Conservation (phyloP, 2,113 vertebrate species). For the Conger conger region DNA sequence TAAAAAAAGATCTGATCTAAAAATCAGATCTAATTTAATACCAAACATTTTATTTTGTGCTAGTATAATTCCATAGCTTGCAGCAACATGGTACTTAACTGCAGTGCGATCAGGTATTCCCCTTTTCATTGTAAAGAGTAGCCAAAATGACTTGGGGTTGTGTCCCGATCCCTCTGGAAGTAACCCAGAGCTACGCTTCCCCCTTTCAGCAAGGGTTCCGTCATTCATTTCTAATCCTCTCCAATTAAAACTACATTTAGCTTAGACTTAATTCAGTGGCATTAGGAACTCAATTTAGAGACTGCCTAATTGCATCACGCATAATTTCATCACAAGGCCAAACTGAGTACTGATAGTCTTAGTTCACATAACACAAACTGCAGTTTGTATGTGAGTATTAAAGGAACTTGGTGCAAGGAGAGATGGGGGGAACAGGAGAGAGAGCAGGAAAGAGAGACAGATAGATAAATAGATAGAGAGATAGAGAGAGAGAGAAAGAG, state of each 20-base stretch:
- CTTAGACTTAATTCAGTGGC: neutral
- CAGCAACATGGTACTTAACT: neutral
- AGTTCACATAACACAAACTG: neutral
- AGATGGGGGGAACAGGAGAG: neutral
- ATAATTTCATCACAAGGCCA: conserved; percentile 6
- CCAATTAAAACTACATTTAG: neutral
- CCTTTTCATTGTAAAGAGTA: neutral
- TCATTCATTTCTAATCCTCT: neutral
- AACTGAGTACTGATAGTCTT: neutral
- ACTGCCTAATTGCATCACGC: neutral
- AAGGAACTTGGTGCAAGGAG: no score
- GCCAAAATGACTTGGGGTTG: neutral
- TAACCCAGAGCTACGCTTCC: neutral
- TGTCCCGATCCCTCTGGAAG: neutral
- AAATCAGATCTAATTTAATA: neutral
- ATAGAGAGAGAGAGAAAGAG: neutral
- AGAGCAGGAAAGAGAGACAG: neutral
- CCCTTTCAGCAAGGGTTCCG: neutral
- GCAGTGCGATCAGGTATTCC: neutral
- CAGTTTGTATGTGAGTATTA: neutral
- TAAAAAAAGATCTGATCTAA: no score
- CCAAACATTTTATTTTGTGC: neutral
- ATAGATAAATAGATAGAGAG: neutral
- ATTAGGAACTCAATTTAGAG: neutral
- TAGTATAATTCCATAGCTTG: neutral